phyloP scores from a whole-genome alignment of 2,888 invertebrate species.

The Atherix ibis region DNA sequence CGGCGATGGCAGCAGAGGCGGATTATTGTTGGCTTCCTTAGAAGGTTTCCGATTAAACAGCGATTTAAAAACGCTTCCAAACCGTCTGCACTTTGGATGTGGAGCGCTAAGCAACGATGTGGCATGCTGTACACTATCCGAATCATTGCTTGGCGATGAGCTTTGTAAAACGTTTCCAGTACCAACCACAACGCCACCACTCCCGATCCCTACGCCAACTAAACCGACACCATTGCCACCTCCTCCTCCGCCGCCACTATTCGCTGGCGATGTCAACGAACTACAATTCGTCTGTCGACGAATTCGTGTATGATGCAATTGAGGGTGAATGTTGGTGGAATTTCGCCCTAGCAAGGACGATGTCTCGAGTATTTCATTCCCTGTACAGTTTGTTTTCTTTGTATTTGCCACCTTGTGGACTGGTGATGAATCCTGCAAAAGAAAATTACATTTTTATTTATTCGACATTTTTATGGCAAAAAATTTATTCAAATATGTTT shows the following conservation, averaged over 20 bases:
- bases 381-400: no score
- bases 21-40: slow-evolving; percentile 9
- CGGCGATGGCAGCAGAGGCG: slow-evolving; percentile 23
- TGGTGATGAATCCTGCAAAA: slow-evolving; percentile 30
- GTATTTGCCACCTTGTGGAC: slow-evolving; percentile 33
- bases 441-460: neutral
- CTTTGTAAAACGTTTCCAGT: slow-evolving; percentile 1
- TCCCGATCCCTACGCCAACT: slow-evolving; percentile 3
- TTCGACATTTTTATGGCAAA: neutral
- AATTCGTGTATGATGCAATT: slow-evolving; percentile 14
- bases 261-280: slow-evolving; percentile 7
- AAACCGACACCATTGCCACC: slow-evolving; percentile 2
- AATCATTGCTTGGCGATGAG: slow-evolving; percentile 13
- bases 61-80: slow-evolving; percentile 31
- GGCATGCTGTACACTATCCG: slow-evolving; percentile 20
- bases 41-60: slow-evolving; percentile 27
- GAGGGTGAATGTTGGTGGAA: slow-evolving; percentile 24
- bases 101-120: slow-evolving; percentile 26
- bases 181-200: slow-evolving; percentile 8
- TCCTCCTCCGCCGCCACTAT: neutral
- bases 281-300: slow-evolving; percentile 6
- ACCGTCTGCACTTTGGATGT: slow-evolving; percentile 27
- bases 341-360: slow-evolving; percentile 28
- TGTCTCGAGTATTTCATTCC: slow-evolving; percentile 22
- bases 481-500: no score